Evolutionary conservation across 2,113 vertebrate species (phyloP).

Genomic region (Zapornia atra): DNA sequence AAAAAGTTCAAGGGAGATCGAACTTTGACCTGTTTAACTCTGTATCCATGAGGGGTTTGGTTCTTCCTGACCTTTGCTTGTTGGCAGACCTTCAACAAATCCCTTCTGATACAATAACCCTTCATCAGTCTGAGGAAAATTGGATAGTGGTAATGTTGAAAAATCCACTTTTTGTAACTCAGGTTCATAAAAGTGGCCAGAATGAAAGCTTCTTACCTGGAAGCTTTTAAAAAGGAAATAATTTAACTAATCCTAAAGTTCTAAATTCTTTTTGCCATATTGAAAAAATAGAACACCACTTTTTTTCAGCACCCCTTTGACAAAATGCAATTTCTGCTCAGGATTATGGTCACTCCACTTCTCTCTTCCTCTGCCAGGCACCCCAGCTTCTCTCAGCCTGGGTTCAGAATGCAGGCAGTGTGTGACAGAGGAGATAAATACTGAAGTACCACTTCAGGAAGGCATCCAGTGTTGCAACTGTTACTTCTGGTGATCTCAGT

Average conservation of each 20-base stretch:
- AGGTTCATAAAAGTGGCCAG: not conserved
- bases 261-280: not conserved
- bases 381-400: not conserved
- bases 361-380: not conserved
- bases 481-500: not conserved
- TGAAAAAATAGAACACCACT: not conserved
- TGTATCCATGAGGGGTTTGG: not conserved
- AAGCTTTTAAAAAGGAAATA: not conserved
- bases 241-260: not conserved
- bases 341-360: not conserved
- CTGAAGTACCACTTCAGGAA: not conserved
- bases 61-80: not conserved
- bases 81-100: constrained; percentile 2
- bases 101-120: not conserved
- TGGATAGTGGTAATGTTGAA: not conserved
- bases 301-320: not conserved
- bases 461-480: not conserved
- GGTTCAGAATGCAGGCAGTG: not conserved
- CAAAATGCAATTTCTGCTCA: not conserved
- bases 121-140: not conserved
- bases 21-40: constrained; percentile 21
- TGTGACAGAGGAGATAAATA: not conserved
- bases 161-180: not conserved
- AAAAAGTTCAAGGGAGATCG: not conserved
- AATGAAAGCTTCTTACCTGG: not conserved